Conservation (phyloP, 1,140 invertebrate genomes). For the Fopius arisanus region DNA sequence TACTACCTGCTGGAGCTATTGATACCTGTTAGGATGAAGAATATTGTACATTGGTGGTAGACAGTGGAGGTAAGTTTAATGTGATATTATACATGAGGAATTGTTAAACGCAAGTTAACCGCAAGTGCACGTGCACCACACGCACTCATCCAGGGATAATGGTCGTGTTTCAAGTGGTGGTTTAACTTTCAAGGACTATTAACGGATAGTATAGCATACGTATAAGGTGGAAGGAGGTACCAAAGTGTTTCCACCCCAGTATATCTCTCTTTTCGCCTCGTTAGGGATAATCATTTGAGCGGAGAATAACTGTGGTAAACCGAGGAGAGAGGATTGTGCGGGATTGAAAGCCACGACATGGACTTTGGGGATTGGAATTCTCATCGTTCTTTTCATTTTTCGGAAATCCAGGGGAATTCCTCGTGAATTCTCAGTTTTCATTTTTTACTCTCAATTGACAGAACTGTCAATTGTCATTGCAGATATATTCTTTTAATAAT, state of each 20-base stretch:
- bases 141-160: constrained; percentile 33
- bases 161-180: constrained; percentile 48
- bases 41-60: not conserved
- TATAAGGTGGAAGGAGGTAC: constrained; percentile 13
- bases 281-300: constrained; percentile 40
- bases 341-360: no score
- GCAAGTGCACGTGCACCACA: constrained; percentile 35
- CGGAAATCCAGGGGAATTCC: no score
- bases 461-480: no score
- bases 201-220: constrained; percentile 32
- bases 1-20: not conserved
- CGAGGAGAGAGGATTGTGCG: no score
- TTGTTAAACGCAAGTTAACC: constrained; percentile 9
- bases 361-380: no score
- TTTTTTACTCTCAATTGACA: no score
- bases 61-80: not conserved
- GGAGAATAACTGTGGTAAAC: not conserved
- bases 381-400: no score
- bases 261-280: constrained; percentile 31
- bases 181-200: constrained; percentile 52
- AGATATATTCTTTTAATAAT: no score
- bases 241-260: not conserved
- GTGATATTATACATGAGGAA: not conserved
- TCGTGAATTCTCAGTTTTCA: no score
- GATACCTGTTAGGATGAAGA: not conserved